Evolutionary conservation across 2,888 invertebrate genomes (phyloP).

Genomic region (Synanthedon vespiformis): DNA sequence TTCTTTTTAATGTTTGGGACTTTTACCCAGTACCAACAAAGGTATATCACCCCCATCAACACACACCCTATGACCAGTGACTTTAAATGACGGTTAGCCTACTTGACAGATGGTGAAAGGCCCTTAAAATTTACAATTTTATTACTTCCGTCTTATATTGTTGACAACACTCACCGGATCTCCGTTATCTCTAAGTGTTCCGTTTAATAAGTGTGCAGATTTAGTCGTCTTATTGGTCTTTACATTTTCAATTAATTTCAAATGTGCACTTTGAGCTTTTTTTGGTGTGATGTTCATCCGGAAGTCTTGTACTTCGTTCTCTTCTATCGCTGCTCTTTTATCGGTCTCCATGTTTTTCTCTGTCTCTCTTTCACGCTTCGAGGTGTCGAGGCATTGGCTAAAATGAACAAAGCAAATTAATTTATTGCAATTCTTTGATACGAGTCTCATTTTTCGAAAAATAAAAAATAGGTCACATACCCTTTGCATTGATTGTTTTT

Average conservation of each 20-base stretch:
- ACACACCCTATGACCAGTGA: no score
- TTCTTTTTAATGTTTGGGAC: no score
- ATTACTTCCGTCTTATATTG: not conserved
- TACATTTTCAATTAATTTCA: constrained; percentile 24
- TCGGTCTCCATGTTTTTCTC: constrained; percentile 12
- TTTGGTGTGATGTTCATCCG: constrained; percentile 36
- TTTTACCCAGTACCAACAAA: no score
- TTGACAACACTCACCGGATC: constrained; percentile 24
- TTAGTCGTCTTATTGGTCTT: constrained; percentile 46
- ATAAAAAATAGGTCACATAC: constrained; percentile 15
- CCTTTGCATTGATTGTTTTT: constrained; percentile 61
- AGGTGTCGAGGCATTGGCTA: constrained; percentile 19
- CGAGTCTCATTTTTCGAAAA: no score
- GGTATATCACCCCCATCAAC: no score
- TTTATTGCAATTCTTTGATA: constrained; percentile 14
- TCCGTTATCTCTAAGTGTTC: constrained; percentile 19
- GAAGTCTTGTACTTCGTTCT: constrained; percentile 17
- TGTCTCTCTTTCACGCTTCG: constrained; percentile 10
- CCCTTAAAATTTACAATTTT: no score
- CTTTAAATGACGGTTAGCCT: no score
- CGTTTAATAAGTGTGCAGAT: constrained; percentile 50
- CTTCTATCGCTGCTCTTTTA: constrained; percentile 15
- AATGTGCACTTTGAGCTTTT: constrained; percentile 50
- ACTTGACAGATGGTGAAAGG: no score
- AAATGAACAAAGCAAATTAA: not conserved